Base-by-base conservation (phyloP, 1,140 invertebrate species). In the Ctenoplectra terminalis region DNA sequence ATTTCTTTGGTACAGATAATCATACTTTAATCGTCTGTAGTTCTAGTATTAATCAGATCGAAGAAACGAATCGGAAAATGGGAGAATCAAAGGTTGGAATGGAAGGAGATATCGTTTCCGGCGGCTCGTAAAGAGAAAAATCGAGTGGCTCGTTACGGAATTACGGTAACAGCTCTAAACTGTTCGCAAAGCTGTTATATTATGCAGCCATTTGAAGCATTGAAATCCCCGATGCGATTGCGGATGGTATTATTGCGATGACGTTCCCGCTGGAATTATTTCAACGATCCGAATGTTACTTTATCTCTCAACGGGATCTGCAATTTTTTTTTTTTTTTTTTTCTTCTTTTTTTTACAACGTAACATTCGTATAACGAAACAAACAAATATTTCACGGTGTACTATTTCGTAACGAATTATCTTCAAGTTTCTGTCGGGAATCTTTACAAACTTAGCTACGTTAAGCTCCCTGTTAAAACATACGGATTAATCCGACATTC, bases 111-210 rank as follows among this genome's bases (percentile, higher is more conserved):
- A 43, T 48, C 60, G 34, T 48, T 48, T 17, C 20, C 37, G 13
- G 1, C 11, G 31, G 13, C 1, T 46, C 37, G 31, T 15, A 17
- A 1, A n/a, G 9, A 13, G 1, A 40, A 50, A 46, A 78, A 60
- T 60, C 40, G 46, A 70, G 31, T 37, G 52, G 66, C 52, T 70
- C 54, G 66, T 78, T 78, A 70, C 17, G 54, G 43, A 78, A 70
- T 78, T 78, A 71, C 54, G 20, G n/a, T 23, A 29, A 54, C 48
- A 6, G n/a, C 26, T 43, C n/a, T 60, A 37, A 58, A 71, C 43
- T 26, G 54, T 48, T 69, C 40, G 48, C 52, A 17, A 26, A 26
- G 40, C 64, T 26, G 66, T 48, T 69, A 31, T 48, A 40, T 66
- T 66, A 64, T 7, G 15, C 26, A 26, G 37, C 13, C 37, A n/a